phyloP scores from a whole-genome alignment of 2,888 invertebrate genomes.

The Nysson spinosus region DNA sequence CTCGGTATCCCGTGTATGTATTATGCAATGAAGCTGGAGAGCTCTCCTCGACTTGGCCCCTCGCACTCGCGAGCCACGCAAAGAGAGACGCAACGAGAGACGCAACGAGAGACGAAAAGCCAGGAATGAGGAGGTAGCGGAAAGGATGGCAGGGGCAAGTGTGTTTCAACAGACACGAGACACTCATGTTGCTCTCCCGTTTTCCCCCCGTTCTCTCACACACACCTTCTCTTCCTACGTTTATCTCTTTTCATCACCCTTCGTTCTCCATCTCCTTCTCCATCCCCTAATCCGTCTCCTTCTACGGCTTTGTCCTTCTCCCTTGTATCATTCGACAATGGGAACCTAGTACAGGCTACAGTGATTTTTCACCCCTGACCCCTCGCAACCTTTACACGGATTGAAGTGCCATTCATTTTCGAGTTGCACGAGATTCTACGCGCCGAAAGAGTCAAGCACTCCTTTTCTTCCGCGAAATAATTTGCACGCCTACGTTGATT shows the following conservation, averaged over 20 bases:
- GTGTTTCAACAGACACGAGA: slow-evolving; percentile 76
- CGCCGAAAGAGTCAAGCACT: slow-evolving; percentile 27
- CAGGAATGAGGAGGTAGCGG: slow-evolving; percentile 6
- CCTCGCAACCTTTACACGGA: slow-evolving; percentile 41
- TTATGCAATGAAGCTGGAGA: slow-evolving; percentile 65
- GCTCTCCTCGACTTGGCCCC: slow-evolving; percentile 49
- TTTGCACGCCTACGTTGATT: too few species aligned
- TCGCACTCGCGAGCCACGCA: slow-evolving; percentile 38
- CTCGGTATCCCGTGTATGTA: slow-evolving; percentile 49
- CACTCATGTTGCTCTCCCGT: slow-evolving; percentile 65
- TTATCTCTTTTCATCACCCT: slow-evolving; percentile 34
- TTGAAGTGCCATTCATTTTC: slow-evolving; percentile 71
- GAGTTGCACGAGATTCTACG: slow-evolving; percentile 64
- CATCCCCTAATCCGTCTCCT: slow-evolving; percentile 25
- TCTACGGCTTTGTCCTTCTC: slow-evolving; percentile 35
- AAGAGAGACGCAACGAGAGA: too few species aligned
- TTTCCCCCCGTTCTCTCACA: slow-evolving; percentile 26
- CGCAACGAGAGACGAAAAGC: slow-evolving; percentile 40
- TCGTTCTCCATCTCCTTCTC: slow-evolving; percentile 18
- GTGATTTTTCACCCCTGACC: slow-evolving; percentile 42
- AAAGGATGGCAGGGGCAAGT: slow-evolving; percentile 61
- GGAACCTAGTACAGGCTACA: slow-evolving; percentile 37
- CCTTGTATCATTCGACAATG: slow-evolving; percentile 74
- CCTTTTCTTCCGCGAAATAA: too few species aligned
- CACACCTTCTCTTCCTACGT: slow-evolving; percentile 9